Evolutionary conservation across 2,888 invertebrate species (phyloP).

Genomic region (Sisyra terminalis): DNA sequence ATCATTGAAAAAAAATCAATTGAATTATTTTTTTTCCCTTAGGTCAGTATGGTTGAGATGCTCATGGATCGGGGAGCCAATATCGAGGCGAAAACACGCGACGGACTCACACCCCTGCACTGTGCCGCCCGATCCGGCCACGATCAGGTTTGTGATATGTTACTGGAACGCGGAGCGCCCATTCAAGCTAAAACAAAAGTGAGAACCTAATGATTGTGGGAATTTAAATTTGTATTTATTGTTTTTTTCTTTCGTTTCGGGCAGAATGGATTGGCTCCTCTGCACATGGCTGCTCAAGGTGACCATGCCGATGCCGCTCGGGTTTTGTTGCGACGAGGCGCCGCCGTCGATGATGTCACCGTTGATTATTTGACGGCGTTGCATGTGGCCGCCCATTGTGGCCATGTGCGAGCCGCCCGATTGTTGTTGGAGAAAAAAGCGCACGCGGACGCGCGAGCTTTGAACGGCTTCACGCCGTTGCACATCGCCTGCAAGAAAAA

Average conservation of each 20-base stretch:
- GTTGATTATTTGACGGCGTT: conserved; percentile 95
- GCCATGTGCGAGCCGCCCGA: conserved; percentile 85
- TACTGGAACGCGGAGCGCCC: conserved; percentile 80
- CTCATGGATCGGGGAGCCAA: conserved; percentile 78
- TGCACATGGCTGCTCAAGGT: conserved; percentile 98
- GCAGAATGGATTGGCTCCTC: conserved; percentile 80
- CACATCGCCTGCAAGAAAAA: conserved; percentile 99
- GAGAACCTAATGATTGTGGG: conserved; percentile 6
- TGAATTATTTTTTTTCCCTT: background rate
- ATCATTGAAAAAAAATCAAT: background rate
- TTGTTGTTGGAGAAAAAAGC: conserved; percentile 83
- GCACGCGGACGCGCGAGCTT: conserved; percentile 90
- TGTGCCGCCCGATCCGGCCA: conserved; percentile 96
- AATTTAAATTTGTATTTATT: background rate
- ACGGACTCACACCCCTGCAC: conserved; percentile 90
- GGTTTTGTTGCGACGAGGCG: conserved; percentile 79
- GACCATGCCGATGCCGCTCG: conserved; percentile 95
- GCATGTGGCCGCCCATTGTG: conserved; percentile 91
- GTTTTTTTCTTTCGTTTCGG: conserved; percentile 14
- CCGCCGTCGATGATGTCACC: conserved; percentile 97
- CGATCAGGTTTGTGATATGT: conserved; percentile 78
- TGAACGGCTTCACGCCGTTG: conserved; percentile 95
- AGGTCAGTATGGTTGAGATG: conserved; percentile 77
- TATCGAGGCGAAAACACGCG: conserved; percentile 85
- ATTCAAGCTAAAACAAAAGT: conserved; percentile 93